Evolutionary conservation across 2,888 invertebrate genomes (phyloP).

Genomic region (Ariolimax columbianus): DNA sequence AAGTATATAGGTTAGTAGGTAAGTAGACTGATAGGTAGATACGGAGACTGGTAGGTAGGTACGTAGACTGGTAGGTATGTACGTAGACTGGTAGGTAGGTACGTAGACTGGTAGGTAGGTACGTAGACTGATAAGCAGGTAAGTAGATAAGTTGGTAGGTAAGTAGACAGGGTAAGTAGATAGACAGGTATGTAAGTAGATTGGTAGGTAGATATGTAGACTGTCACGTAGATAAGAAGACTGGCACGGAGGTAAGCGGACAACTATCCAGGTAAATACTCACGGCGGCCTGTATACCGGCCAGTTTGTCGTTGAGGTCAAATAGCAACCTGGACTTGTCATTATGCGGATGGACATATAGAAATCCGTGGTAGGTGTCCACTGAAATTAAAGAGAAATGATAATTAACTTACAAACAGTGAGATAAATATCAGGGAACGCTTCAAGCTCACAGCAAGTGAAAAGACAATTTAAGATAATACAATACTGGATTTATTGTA

Average conservation of each 20-base stretch:
- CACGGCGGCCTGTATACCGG: constrained; percentile 70
- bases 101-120: background rate
- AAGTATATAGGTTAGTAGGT: background rate
- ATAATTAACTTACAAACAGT: background rate
- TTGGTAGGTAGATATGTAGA: constrained; percentile 4
- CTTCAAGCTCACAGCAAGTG: too few species aligned
- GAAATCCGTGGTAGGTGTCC: constrained; percentile 70
- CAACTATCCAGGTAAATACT: constrained; percentile 46
- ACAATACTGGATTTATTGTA: too few species aligned
- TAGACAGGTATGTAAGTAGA: constrained; percentile 18
- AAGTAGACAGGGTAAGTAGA: constrained; percentile 29
- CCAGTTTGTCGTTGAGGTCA: constrained; percentile 68
- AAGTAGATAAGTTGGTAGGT: constrained; percentile 23
- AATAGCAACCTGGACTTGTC: constrained; percentile 69
- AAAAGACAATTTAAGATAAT: too few species aligned
- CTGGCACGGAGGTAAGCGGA: background rate
- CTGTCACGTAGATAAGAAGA: background rate
- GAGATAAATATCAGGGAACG: background rate
- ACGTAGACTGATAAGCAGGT: background rate
- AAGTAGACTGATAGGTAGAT: background rate
- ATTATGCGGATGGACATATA: constrained; percentile 65
- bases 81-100: background rate
- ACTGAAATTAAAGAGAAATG: constrained; percentile 59
- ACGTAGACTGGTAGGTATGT: background rate
- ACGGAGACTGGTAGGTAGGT: background rate